phyloP scores from a whole-genome alignment of 1,140 invertebrate species.

The Bombus turneri region DNA sequence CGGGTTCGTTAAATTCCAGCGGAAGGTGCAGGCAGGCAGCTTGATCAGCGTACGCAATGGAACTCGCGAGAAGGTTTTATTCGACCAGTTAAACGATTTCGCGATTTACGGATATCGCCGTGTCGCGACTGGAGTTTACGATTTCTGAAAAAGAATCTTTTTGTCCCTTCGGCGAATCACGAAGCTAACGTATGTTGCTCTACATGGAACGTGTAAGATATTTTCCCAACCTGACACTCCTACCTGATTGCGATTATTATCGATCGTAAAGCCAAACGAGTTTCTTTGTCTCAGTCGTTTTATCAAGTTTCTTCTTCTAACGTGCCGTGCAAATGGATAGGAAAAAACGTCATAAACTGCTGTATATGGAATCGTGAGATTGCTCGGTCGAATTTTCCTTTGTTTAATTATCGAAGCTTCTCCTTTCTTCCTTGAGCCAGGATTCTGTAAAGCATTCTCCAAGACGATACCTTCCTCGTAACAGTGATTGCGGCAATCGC shows the following conservation, averaged over 20 bases:
- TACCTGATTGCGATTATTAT: no score
- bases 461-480: no score
- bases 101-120: slow-evolving; percentile 10
- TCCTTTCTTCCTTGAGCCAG: not conserved
- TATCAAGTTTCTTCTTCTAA: no score
- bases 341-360: no score
- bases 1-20: slow-evolving; percentile 24
- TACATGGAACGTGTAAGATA: not conserved
- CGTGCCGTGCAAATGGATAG: no score
- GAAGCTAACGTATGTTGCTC: not conserved
- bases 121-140: not conserved
- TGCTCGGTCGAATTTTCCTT: no score
- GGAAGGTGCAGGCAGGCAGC: not conserved
- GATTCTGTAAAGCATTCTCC: not conserved
- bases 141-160: not conserved
- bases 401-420: not conserved
- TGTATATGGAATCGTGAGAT: no score
- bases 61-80: not conserved
- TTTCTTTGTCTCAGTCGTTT: no score
- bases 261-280: no score
- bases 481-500: no score
- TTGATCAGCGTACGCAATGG: not conserved
- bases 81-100: not conserved
- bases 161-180: not conserved
- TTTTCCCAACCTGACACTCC: not conserved